These are phyloP conservation scores for Otus scops DNA, from an alignment of 2,797 vertebrate genomes.

Conservation along the genomic window DNA sequence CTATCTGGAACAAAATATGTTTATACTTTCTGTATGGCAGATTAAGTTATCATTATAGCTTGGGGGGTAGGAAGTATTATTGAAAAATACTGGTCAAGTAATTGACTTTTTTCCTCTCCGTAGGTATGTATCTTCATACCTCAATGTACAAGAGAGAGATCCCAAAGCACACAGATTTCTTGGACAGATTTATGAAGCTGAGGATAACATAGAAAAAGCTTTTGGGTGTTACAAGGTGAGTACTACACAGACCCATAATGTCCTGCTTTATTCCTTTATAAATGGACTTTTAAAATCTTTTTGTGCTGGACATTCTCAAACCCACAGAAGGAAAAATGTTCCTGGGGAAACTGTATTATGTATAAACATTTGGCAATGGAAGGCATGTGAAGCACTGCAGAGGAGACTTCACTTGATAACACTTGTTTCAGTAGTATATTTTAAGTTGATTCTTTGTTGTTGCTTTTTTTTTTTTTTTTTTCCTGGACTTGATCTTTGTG, in stretches of 20 bases:
- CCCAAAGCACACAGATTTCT: constrained; percentile 97
- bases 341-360: neutral
- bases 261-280: neutral
- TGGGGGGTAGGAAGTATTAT: neutral
- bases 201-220: constrained; percentile 89
- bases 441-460: neutral
- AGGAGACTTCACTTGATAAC: neutral
- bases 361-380: neutral
- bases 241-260: neutral
- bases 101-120: neutral
- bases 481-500: neutral
- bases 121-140: constrained; percentile 91
- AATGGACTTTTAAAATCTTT: neutral
- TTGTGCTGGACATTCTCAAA: neutral
- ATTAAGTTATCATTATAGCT: neutral
- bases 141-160: constrained; percentile 91
- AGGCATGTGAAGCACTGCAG: neutral
- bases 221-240: constrained; percentile 94
- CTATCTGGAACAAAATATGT: neutral
- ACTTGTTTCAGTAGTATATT: neutral
- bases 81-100: neutral
- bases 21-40: neutral
- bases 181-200: constrained; percentile 91
- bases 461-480: neutral
- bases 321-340: neutral